Evolutionary conservation across 2,888 invertebrate genomes (phyloP).

Genomic region (Epinotia ramella): DNA sequence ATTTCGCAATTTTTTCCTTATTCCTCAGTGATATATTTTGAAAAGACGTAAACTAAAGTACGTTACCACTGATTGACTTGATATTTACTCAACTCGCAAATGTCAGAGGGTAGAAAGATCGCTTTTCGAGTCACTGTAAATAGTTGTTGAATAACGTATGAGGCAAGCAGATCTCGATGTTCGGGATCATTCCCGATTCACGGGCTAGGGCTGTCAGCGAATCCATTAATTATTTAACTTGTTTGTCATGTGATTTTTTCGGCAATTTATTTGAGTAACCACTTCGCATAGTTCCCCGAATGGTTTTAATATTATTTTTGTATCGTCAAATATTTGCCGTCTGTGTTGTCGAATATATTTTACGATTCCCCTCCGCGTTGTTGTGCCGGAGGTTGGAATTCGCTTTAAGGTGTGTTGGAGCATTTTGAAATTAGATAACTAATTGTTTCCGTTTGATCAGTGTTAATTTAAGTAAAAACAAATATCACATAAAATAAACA

Average conservation of each 20-base stretch:
- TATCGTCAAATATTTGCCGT: neutral
- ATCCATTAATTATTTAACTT: constrained; percentile 47
- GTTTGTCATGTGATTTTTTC: constrained; percentile 48
- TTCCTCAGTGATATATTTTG: constrained; percentile 9
- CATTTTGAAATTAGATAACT: neutral
- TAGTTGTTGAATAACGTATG: constrained; percentile 71
- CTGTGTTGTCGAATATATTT: neutral
- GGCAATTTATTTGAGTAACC: constrained; percentile 36
- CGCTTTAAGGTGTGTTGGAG: neutral
- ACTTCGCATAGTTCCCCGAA: constrained; percentile 24
- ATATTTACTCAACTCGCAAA: constrained; percentile 40
- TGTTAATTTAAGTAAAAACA: neutral
- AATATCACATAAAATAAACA: too few species aligned
- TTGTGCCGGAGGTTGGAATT: neutral
- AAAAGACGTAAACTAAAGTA: constrained; percentile 41
- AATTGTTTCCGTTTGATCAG: neutral
- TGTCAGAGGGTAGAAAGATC: constrained; percentile 53
- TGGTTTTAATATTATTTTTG: constrained; percentile 16
- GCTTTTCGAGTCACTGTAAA: constrained; percentile 63
- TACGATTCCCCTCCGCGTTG: neutral
- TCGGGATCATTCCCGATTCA: constrained; percentile 61
- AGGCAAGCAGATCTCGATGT: constrained; percentile 57
- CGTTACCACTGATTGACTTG: constrained; percentile 55
- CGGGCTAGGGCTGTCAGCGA: constrained; percentile 51
- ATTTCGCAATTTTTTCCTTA: neutral